These are phyloP conservation scores for Meloidogyne chitwoodi DNA, from an alignment of 1,140 invertebrate species.

Conservation along the genomic window DNA sequence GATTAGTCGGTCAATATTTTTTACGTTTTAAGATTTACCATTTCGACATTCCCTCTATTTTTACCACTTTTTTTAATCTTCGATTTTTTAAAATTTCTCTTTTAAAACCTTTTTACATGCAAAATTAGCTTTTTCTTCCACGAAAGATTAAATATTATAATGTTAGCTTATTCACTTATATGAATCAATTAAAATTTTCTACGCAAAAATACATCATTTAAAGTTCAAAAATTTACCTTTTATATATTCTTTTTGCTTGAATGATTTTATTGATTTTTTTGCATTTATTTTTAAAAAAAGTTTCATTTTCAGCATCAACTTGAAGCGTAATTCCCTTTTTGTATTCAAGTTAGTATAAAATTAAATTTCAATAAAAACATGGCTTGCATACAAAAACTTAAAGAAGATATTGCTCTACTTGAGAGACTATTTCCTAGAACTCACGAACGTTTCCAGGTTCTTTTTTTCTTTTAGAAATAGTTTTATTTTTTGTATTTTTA, in stretches of 20 bases:
- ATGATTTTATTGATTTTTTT: background rate
- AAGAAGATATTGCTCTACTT: conserved; percentile 93
- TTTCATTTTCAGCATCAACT: background rate
- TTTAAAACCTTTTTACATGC: background rate
- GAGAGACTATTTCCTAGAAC: conserved; percentile 87
- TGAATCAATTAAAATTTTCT: background rate
- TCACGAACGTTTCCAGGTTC: conserved; percentile 91
- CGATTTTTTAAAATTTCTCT: background rate
- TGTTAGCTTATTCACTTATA: background rate
- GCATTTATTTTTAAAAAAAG: too few relatives aligned
- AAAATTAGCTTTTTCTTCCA: background rate
- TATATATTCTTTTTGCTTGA: conserved; percentile 3
- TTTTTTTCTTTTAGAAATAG: background rate
- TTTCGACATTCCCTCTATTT: background rate
- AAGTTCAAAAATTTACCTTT: background rate
- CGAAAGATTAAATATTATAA: background rate
- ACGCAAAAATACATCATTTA: background rate
- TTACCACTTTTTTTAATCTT: background rate
- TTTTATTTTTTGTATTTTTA: conserved; percentile 72
- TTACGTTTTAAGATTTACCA: background rate
- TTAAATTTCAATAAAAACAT: conserved; percentile 17
- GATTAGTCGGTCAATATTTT: too few relatives aligned
- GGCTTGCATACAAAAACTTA: conserved; percentile 91
- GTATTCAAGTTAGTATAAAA: background rate
- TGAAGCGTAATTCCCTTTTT: background rate